phyloP scores from a whole-genome alignment of 2,888 invertebrate genomes.

The Matsumyia berberina region DNA sequence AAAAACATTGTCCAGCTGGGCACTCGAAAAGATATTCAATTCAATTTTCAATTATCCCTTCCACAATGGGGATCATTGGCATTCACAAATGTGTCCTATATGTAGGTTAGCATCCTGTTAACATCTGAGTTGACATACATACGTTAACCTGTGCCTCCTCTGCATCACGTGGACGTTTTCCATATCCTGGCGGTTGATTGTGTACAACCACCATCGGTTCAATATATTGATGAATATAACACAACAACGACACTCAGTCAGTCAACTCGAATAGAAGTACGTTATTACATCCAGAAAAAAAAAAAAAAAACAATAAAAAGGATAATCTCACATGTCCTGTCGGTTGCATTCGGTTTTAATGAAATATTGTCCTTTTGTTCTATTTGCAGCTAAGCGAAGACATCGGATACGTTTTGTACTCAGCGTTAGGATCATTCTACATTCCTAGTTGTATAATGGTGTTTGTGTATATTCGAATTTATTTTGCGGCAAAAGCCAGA shows the following conservation, averaged over 20 bases:
- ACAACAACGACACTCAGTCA: slow-evolving; percentile 11
- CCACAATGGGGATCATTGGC: slow-evolving; percentile 58
- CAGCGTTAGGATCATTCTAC: slow-evolving; percentile 99
- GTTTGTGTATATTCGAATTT: slow-evolving; percentile 99
- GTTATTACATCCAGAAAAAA: not conserved
- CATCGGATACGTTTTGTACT: slow-evolving; percentile 98
- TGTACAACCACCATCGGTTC: not conserved
- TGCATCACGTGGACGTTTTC: slow-evolving; percentile 10
- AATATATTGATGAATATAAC: slow-evolving; percentile 13
- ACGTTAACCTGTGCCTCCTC: slow-evolving; percentile 41
- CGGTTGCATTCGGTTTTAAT: slow-evolving; percentile 29
- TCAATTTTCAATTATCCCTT: slow-evolving; percentile 69
- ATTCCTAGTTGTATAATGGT: slow-evolving; percentile 99
- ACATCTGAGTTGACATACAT: slow-evolving; percentile 48
- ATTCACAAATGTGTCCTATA: slow-evolving; percentile 7
- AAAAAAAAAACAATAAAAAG: slow-evolving; percentile 8
- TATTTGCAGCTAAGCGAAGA: slow-evolving; percentile 94
- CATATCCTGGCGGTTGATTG: slow-evolving; percentile 29
- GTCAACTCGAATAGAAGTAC: slow-evolving; percentile 9
- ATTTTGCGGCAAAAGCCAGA: slow-evolving; percentile 96
- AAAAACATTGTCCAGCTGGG: slow-evolving; percentile 45
- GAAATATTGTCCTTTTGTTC: slow-evolving; percentile 28
- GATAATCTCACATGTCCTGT: slow-evolving; percentile 19
- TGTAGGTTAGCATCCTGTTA: slow-evolving; percentile 44
- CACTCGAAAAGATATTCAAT: slow-evolving; percentile 65